Base-by-base conservation (phyloP, 1,140 invertebrate species). In the Linepithema humile region DNA sequence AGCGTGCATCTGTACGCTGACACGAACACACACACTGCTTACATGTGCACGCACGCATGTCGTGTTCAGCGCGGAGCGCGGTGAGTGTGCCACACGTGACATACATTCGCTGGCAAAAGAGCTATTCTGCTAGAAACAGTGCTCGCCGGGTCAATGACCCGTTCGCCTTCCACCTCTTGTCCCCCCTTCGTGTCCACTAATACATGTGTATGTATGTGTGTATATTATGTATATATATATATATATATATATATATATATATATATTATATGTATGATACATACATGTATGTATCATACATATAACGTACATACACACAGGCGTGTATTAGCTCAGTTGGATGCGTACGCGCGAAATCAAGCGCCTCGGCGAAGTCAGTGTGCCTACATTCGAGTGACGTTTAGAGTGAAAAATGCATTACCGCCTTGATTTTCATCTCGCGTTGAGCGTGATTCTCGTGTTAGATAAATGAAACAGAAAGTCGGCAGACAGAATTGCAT, bases 41-140 rank as follows among this genome's bases (percentile, higher is more conserved):
- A 6, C 20, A 17, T 43, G 43, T 26, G 17, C 43, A 69, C 45
- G 20, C 72, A n/a, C 43, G 48, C 67, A 15, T 23, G n/a, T 29
- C 64, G 50, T 32, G 65, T 35, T 48, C 50, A 26, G 12, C 67
- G 35, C 7, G 12, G 17, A 74, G 38, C 82, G 38, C 80, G 32
- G 38, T 40, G 73, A 82, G 74, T 74, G 59, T 64, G 50, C 48
- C 83, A 77, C 86, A 83, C 84, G 87, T 89, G 88, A 89, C 88
- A 89, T 82, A 89, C 88, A 89, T 89, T 89, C 73, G 87, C 69
- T 70, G 88, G 84, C 84, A 70, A 89, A 89, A 89, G 87, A 88
- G 88, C 87, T 89, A 89, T 86, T 89, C 88, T 80, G 87, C 67
- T 88, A 88, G 84, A 78, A 86, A 88, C 85, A 74, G 85, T 77